Evolutionary conservation across 1,140 invertebrate genomes (phyloP), one percentile per base, ranked within the genome.

Genomic region (Leptoteleia sp.): DNA sequence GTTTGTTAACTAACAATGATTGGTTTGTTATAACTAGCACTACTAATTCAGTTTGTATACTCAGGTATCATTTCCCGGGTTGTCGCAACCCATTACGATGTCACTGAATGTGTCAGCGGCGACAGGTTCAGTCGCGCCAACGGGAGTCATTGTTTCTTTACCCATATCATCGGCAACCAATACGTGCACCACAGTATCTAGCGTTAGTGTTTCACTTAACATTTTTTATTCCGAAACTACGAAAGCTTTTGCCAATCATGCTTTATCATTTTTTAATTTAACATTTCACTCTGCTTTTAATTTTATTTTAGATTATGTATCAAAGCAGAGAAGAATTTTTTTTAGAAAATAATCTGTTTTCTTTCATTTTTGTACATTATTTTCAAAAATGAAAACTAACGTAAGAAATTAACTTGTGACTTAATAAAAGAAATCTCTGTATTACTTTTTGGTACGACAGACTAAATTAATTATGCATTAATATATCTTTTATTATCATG

Each of bases 31-130:
- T 61, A 65, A 68, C 35, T 67, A 19, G 38, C 68, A 73, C 50
- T 72, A 79, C 61, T 79, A 79, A 62, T 81, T 76, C 75, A 76
- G 54, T 78, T 82, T 83, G 52, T 81, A 67, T 73, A 79, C 68
- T 68, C 77, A 94, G 89, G 93, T 95, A 27, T 95, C 95, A 82
- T 93, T 95, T 79, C 93, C 94, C 11, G 94, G 94, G 33, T 91
- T 95, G 33, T 91, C 93, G 8, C 94, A 94, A 76, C 94, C 94
- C 7, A 95, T 96, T 80, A 95, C 94, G 22, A 89, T 95, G 80
- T 94, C 94, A 17, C 86, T 95, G 45, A 94, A 94, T 81, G 93
- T 93, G 62, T 92, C 91, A 33, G 88, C 89, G 27, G 87, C 89
- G n/a, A 88, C 88, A 19, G 87, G 82, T 75, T 88, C 88, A 12